A percentile compares a stretch with the other conserved stretches of the same genome.
phyloP scores from a whole-genome alignment of 2,888 invertebrate species.

The Heteromyza rotundicornis region DNA sequence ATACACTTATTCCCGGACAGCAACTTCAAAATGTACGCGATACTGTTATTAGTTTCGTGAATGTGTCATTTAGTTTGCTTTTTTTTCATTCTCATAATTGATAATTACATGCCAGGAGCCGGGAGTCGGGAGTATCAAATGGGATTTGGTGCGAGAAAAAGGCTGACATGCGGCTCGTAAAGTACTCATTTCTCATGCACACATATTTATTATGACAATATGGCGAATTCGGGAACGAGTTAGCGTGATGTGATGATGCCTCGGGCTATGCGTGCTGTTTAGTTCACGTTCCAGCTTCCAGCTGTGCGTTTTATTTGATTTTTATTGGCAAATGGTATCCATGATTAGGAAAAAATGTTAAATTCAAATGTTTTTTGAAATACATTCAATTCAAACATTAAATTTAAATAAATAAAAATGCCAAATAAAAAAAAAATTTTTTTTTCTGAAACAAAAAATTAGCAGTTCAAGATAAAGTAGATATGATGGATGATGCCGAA shows the following conservation, averaged over 20 bases:
- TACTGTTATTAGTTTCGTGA: constrained; percentile 18
- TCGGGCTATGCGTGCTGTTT: background rate
- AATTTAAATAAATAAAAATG: too few species aligned
- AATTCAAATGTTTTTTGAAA: too few species aligned
- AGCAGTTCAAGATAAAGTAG: too few species aligned
- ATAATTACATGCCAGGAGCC: background rate
- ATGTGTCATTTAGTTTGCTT: too few species aligned
- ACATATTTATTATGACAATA: background rate
- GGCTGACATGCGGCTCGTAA: background rate
- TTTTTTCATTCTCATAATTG: background rate
- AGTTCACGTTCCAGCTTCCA: constrained; percentile 28
- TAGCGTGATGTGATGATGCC: background rate
- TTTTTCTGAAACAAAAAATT: too few species aligned
- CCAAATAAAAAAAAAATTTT: too few species aligned
- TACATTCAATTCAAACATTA: too few species aligned
- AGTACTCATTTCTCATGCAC: too few species aligned
- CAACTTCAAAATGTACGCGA: constrained; percentile 35
- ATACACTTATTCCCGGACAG: background rate
- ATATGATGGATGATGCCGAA: too few species aligned
- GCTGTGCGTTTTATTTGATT: constrained; percentile 52
- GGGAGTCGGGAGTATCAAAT: background rate
- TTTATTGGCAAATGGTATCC: constrained; percentile 22
- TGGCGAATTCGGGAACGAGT: background rate
- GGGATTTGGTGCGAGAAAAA: background rate
- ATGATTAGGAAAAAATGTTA: too few species aligned